Percentiles rank a stretch among this genome's conserved stretches.
phyloP scores from a whole-genome alignment of 1,140 invertebrate genomes.

The Phymorhynchus buccinoides region DNA sequence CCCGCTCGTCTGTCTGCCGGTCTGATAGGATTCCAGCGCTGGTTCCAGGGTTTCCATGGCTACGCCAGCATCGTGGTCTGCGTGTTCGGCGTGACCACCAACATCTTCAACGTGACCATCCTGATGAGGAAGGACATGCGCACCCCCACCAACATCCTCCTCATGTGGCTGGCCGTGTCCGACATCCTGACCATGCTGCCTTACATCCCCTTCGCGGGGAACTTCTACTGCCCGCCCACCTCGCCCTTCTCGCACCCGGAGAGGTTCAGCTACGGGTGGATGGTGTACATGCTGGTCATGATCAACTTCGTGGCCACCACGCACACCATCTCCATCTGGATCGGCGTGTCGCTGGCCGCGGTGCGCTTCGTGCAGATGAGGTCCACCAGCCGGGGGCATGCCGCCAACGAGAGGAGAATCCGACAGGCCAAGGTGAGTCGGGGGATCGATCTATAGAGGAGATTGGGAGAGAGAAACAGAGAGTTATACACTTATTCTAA shows the following conservation, averaged over 20 bases:
- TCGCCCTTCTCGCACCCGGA: conserved; percentile 54
- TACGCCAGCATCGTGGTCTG: conserved; percentile 85
- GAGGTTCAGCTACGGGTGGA: conserved; percentile 62
- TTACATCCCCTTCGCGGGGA: conserved; percentile 87
- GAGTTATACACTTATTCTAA: too few relatives aligned
- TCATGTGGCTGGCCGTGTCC: conserved; percentile 87
- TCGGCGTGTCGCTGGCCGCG: conserved; percentile 91
- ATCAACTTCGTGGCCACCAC: conserved; percentile 83
- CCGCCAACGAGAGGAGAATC: conserved; percentile 79
- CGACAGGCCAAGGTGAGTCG: conserved; percentile 76
- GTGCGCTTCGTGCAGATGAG: conserved; percentile 79
- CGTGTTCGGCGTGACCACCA: conserved; percentile 89
- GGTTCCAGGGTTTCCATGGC: conserved; percentile 78
- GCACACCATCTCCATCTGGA: conserved; percentile 94
- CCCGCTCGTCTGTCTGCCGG: not conserved
- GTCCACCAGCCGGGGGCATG: conserved; percentile 80
- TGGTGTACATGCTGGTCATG: conserved; percentile 63
- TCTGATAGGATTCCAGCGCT: conserved; percentile 60
- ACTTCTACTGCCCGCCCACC: conserved; percentile 73
- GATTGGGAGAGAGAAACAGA: too few relatives aligned
- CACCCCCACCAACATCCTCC: conserved; percentile 85
- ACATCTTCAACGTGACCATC: conserved; percentile 90
- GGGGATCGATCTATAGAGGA: not conserved
- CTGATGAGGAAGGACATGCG: conserved; percentile 87
- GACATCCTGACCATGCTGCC: conserved; percentile 91